These are phyloP conservation scores for Charina bottae DNA, from an alignment of 2,113 vertebrate genomes.

Conservation along the genomic window DNA sequence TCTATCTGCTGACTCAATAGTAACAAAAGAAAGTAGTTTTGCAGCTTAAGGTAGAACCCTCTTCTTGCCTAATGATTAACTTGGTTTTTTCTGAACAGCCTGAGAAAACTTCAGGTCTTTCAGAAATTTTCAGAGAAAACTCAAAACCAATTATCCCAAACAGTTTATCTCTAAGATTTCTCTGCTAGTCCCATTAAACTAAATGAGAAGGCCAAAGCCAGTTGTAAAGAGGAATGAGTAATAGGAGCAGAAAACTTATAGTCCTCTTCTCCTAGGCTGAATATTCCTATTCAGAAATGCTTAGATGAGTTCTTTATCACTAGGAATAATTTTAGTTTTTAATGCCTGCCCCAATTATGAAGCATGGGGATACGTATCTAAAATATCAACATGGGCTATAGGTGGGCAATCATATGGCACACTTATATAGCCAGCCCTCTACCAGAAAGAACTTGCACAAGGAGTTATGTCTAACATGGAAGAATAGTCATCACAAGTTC, in stretches of 20 bases:
- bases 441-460: not conserved
- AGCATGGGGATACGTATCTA: too few species aligned
- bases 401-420: too few species aligned
- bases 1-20: not conserved
- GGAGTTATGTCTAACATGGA: not conserved
- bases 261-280: not conserved
- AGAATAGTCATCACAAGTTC: not conserved
- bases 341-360: not conserved
- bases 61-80: not conserved
- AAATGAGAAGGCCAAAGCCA: not conserved
- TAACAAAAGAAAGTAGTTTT: constrained; percentile 20
- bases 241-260: not conserved
- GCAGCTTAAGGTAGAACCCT: not conserved
- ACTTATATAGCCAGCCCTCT: too few species aligned
- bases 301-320: not conserved
- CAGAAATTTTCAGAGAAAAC: not conserved
- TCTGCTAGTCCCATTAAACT: not conserved
- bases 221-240: not conserved
- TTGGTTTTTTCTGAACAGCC: not conserved
- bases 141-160: not conserved
- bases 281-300: not conserved
- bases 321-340: not conserved
- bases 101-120: not conserved
- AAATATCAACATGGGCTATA: too few species aligned
- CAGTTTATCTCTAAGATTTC: not conserved